Evolutionary conservation across 2,797 vertebrate genomes (phyloP).

Genomic region (Mus caroli): DNA sequence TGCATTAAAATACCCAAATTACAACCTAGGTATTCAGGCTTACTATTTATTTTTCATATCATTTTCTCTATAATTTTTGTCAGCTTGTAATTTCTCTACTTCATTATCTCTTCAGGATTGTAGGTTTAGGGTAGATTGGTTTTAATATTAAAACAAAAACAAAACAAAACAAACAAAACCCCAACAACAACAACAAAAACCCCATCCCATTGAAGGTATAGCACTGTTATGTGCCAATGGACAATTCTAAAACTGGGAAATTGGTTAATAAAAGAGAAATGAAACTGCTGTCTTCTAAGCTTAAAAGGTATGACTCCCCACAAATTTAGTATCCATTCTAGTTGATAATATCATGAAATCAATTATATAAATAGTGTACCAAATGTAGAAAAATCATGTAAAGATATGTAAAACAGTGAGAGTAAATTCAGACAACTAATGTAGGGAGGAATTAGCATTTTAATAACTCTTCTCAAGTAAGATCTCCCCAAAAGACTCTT

Average conservation of each 20-base stretch:
- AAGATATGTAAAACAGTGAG: neutral
- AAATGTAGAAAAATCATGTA: neutral
- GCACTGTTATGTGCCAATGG: neutral
- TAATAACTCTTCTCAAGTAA: neutral
- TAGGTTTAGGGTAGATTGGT: neutral
- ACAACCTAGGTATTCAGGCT: neutral
- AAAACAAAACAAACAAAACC: too few species aligned
- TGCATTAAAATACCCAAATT: neutral
- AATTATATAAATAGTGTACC: neutral
- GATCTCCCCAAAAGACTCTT: neutral
- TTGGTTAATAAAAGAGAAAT: neutral
- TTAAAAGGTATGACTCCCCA: neutral
- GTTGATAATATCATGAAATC: conserved; percentile 9
- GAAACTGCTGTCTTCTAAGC: neutral
- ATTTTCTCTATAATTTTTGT: accelerated
- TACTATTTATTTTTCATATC: neutral
- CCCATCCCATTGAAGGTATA: neutral
- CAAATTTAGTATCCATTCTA: neutral
- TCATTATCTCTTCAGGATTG: conserved; percentile 2
- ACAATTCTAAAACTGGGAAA: neutral
- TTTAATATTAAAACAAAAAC: neutral
- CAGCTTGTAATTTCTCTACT: neutral
- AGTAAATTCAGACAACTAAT: neutral
- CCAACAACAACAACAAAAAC: too few species aligned
- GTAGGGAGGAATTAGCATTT: neutral